Base-by-base conservation (phyloP, 1,140 invertebrate species). In the Drosophila sturtevanti region DNA sequence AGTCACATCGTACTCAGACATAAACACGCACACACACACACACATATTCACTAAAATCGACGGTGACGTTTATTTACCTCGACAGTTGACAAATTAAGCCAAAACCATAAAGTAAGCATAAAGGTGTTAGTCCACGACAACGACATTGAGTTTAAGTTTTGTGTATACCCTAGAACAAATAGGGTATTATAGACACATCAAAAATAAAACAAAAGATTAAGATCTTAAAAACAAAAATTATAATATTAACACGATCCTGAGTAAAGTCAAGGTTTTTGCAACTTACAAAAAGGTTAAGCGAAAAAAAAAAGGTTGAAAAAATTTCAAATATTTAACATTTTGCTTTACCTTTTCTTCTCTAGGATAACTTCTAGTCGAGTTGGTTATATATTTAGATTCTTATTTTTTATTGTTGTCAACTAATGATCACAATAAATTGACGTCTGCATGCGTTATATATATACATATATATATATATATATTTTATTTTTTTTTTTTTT, bases 351-450 rank as follows among this genome's bases (percentile, higher is more conserved):
- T 4, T 3, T 44, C 6, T 44, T 2, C 9, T 18, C 16, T 11
- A 48, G 9, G 41, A 16, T 48, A 48, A 31, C 27, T 31, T 48
- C 16, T 2, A 3, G 41, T 48, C 41, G 41, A 48, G 9, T 48
- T 21, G 6, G 2, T 6, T 31, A 1, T 14, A 6, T 7, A 1
- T 11, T 21, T 10, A 0, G 9, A 21, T 11, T 48, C 2, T 4
- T 0, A 3, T 11, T 48, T 21, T 10, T 31, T 31, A 6, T 31
- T 31, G 27, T 31, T 31, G 18, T 21, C 41, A 48, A 48, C 41
- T 73, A 73, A 72, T 73, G 71, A 73, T 73, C 71, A 58, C 54
- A 72, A 72, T 59, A 58, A 56, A 71, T 61, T 71, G 52, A 54
- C 4, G 68, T 71, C 68, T 67, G 68, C 66, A 61, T 69, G 55